These are phyloP conservation scores for Apostichopus leukothele DNA, from an alignment of 53 echinoderm and acorn worm genomes.

Conservation along the genomic window DNA sequence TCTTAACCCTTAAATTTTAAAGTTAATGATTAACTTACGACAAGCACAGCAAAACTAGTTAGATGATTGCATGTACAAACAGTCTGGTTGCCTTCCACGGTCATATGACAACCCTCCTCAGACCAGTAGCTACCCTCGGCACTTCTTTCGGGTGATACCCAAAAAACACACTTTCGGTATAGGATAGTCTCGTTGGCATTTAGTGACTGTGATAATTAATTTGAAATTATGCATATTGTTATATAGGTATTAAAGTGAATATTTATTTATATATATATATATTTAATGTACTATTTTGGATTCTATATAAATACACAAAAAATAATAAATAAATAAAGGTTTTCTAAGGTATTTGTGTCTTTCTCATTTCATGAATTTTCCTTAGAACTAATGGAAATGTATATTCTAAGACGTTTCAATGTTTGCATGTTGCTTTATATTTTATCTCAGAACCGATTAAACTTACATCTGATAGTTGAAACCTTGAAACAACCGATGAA, in stretches of 20 bases:
- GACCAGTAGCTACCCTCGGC: neutral
- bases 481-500: neutral
- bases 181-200: neutral
- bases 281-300: no score
- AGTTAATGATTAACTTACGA: slow-evolving; percentile 1
- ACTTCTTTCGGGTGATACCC: neutral
- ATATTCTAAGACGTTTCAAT: no score
- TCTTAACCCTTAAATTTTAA: neutral
- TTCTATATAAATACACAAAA: no score
- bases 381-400: no score
- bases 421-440: no score
- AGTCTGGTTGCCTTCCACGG: neutral
- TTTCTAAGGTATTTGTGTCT: no score
- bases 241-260: no score
- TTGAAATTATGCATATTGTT: neutral
- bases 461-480: neutral
- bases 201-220: neutral
- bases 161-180: neutral
- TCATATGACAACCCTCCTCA: neutral
- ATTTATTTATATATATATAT: no score
- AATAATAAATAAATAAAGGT: no score
- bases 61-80: neutral
- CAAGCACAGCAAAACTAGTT: neutral
- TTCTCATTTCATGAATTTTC: no score
- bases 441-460: neutral